Evolutionary conservation across 2,797 vertebrate species (phyloP), one percentile per base, ranked within the genome.

Genomic region (Australoheros facetus): DNA sequence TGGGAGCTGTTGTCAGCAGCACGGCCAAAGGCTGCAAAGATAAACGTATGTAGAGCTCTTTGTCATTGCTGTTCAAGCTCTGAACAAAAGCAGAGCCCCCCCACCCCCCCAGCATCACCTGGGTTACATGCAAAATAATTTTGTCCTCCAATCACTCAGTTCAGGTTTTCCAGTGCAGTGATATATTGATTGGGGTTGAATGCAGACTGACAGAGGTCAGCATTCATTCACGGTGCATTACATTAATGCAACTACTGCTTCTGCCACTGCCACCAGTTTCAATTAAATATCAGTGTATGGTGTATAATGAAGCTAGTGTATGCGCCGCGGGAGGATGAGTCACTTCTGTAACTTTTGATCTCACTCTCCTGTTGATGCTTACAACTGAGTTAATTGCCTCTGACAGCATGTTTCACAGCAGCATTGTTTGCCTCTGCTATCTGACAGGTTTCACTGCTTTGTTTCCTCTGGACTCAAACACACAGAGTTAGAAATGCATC

Each of bases 351-450:
- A 59, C 42, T 34, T 60, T 16, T 73, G 62, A 79, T 79, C 60
- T 77, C 42, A 7, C 76, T 11, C 37, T 57, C 26, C 28, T 70
- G 54, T 60, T 39, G 39, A 2, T 1, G 3, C 64, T n/a, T 66
- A 76, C 59, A 30, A 62, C n/a, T 23, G 56, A 73, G 56, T 76
- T 82, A 72, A 81, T 81, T 62, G 77, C 76, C 55, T 23, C 26
- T 3, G 56, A 71, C 64, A 66, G 16, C n/a, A 39, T 21, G 6
- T 83, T 77, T 66, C 28, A 62, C 21, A 75, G 81, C 76, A 73
- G 28, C 4, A 55, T 56, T 19, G 55, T 73, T 57, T 19, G 16
- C 30, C 23, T 45, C 26, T 42, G 2, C 3, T 62, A 17, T 42
- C 32, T 78, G 30, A 34, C 9, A 28, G 21, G n/a, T 11, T 28